Percentiles rank a stretch among this genome's conserved stretches.
These are phyloP conservation scores for Hydropotes inermis DNA, from an alignment of 2,113 vertebrate species.

Conservation along the genomic window DNA sequence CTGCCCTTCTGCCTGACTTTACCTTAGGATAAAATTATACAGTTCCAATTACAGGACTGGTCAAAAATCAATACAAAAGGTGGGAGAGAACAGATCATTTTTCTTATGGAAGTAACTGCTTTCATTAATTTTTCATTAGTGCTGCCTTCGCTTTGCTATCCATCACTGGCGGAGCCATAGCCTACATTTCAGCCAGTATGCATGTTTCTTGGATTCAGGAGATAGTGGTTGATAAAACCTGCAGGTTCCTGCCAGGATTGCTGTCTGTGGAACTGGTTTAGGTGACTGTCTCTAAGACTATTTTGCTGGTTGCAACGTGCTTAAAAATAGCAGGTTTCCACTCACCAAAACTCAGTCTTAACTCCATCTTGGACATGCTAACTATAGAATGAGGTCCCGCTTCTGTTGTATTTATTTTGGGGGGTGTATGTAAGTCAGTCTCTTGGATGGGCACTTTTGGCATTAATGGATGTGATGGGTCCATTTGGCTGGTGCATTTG, in stretches of 20 bases:
- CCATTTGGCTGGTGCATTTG: background rate
- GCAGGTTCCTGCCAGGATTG: slow-evolving; percentile 51
- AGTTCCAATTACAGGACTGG: slow-evolving; percentile 81
- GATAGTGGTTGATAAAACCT: slow-evolving; percentile 71
- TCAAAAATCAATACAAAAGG: slow-evolving; percentile 83
- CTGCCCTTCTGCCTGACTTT: slow-evolving; percentile 58
- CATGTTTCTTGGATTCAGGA: slow-evolving; percentile 72
- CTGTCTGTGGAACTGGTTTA: background rate
- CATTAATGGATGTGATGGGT: background rate
- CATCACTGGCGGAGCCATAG: slow-evolving; percentile 75
- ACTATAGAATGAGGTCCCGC: background rate
- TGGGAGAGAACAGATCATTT: slow-evolving; percentile 81
- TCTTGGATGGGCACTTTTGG: background rate
- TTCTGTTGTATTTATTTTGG: background rate
- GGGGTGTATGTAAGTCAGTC: background rate
- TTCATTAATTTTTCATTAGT: slow-evolving; percentile 85
- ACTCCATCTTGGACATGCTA: background rate
- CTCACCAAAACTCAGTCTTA: background rate
- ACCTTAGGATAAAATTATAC: slow-evolving; percentile 82
- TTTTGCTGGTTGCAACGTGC: background rate
- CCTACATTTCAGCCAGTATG: slow-evolving; percentile 72
- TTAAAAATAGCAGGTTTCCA: background rate
- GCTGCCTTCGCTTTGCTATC: slow-evolving; percentile 76
- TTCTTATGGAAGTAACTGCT: slow-evolving; percentile 83
- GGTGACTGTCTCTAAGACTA: background rate